Evolutionary conservation across 53 echinoderm and acorn worm genomes (phyloP).

Genomic region (Luidia sarsii): DNA sequence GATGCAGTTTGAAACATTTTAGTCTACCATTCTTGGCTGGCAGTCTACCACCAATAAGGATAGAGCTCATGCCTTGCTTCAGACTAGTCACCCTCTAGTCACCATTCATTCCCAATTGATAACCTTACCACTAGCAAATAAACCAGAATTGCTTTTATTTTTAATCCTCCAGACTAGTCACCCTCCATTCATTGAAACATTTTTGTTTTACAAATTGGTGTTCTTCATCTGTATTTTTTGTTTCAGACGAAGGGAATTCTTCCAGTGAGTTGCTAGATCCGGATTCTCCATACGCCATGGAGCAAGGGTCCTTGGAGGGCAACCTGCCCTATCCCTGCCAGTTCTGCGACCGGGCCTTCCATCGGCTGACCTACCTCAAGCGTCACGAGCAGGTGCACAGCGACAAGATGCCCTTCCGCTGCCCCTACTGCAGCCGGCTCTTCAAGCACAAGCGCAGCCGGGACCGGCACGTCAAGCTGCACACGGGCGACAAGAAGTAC

Average conservation of each 20-base stretch:
- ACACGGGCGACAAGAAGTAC: conserved; percentile 97
- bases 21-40: no score
- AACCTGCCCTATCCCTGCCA: conserved; percentile 89
- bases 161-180: no score
- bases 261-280: conserved; percentile 47
- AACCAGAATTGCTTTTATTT: no score
- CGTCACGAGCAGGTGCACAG: conserved; percentile 92
- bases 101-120: no score
- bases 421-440: conserved; percentile 81
- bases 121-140: no score
- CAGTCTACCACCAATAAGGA: no score
- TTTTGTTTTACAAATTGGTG: no score
- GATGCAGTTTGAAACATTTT: no score
- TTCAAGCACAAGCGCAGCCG: conserved; percentile 98
- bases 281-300: conserved; percentile 46
- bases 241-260: conserved; percentile 52
- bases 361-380: conserved; percentile 87
- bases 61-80: no score
- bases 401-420: conserved; percentile 92
- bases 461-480: conserved; percentile 92
- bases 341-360: conserved; percentile 91
- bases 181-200: no score
- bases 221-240: background rate
- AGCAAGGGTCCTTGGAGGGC: conserved; percentile 57
- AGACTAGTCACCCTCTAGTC: no score